Percentiles rank a stretch among this genome's conserved stretches.
phyloP scores from a whole-genome alignment of 2,888 invertebrate genomes.

The Caprella mutica region DNA sequence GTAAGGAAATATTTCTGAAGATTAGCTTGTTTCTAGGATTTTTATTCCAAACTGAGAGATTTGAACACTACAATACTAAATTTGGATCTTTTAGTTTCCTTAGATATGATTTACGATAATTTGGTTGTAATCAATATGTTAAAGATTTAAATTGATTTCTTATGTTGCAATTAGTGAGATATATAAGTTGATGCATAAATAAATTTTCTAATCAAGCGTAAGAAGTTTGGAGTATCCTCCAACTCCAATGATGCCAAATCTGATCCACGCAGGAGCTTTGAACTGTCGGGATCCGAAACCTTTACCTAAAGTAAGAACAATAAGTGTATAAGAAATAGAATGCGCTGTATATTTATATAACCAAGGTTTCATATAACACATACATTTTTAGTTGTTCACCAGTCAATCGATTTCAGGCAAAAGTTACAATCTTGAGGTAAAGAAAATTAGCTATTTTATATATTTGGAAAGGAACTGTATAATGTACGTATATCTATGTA shows the following conservation, averaged over 20 bases:
- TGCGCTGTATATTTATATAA: not conserved
- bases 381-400: not conserved
- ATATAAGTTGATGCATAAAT: not conserved
- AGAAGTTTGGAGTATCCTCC: not conserved
- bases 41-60: not conserved
- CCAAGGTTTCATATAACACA: no score
- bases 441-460: no score
- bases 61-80: not conserved
- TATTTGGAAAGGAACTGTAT: no score
- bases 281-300: not conserved
- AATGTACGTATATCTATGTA: no score
- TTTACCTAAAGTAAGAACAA: not conserved
- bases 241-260: not conserved
- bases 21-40: no score
- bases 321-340: not conserved
- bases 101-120: no score
- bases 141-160: no score
- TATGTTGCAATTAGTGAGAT: no score
- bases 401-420: not conserved
- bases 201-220: not conserved
- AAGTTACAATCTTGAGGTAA: no score
- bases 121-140: no score
- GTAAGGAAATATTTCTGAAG: no score
- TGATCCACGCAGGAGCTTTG: not conserved
- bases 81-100: no score